These are phyloP conservation scores for Acanthurus lineatus DNA, from an alignment of 2,797 vertebrate species.

Conservation along the genomic window DNA sequence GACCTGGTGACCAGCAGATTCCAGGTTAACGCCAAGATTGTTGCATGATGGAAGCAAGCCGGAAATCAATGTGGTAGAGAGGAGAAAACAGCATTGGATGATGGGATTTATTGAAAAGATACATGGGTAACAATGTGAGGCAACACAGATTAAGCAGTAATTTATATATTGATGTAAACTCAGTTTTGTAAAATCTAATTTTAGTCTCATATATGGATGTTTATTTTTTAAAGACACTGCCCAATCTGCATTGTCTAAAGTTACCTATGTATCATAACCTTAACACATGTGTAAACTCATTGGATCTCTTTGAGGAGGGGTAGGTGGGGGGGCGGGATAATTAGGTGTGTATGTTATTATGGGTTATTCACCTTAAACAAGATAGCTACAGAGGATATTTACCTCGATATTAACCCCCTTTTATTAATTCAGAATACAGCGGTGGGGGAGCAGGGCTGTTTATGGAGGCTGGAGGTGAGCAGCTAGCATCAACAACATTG, in stretches of 20 bases:
- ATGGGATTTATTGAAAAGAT: slow-evolving; percentile 44
- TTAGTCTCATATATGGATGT: no score
- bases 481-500: slow-evolving; percentile 8
- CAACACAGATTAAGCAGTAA: slow-evolving; percentile 25
- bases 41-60: slow-evolving; percentile 56
- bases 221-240: neutral
- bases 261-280: slow-evolving; percentile 36
- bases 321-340: neutral
- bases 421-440: neutral
- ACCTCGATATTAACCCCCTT: neutral
- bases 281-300: slow-evolving; percentile 24
- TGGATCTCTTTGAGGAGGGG: neutral
- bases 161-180: no score
- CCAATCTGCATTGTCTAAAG: slow-evolving; percentile 30
- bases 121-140: slow-evolving; percentile 43
- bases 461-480: neutral
- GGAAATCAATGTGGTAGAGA: slow-evolving; percentile 49
- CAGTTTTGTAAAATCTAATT: no score
- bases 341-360: neutral
- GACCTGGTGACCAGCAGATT: slow-evolving; percentile 78
- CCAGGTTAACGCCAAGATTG: slow-evolving; percentile 71
- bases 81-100: slow-evolving; percentile 64
- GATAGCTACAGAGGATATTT: neutral
- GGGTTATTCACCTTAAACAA: neutral
- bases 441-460: neutral